These are phyloP conservation scores for Cetonia aurata DNA, from an alignment of 2,888 invertebrate species.

Conservation along the genomic window DNA sequence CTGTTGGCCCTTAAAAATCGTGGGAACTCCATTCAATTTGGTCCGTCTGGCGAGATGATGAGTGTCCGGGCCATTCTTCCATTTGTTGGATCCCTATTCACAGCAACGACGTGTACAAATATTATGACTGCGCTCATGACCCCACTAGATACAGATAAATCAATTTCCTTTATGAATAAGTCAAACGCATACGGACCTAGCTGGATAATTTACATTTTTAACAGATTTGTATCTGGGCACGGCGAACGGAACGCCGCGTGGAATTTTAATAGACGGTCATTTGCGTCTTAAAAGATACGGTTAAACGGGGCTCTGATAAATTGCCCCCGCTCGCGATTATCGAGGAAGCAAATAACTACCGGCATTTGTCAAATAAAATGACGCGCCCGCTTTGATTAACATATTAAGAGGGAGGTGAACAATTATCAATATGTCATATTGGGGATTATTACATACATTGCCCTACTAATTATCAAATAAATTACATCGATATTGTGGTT, in stretches of 20 bases:
- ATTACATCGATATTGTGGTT: too few species aligned
- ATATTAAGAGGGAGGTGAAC: slow-evolving; percentile 1
- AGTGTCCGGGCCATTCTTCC: slow-evolving; percentile 21
- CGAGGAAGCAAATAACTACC: slow-evolving; percentile 9
- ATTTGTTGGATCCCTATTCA: slow-evolving; percentile 29
- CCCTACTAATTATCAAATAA: too few species aligned
- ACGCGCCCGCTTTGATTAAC: slow-evolving; percentile 3
- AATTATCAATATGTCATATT: slow-evolving; percentile 13
- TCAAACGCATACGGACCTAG: slow-evolving; percentile 29
- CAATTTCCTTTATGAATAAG: slow-evolving; percentile 37
- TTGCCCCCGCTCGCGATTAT: slow-evolving; percentile 3
- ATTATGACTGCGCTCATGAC: slow-evolving; percentile 30
- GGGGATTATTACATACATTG: too few species aligned
- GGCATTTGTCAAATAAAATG: slow-evolving; percentile 4
- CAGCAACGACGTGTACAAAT: slow-evolving; percentile 26
- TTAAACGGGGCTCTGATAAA: slow-evolving; percentile 27
- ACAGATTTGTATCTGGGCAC: slow-evolving; percentile 36
- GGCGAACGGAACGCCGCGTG: slow-evolving; percentile 25
- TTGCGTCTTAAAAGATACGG: slow-evolving; percentile 37
- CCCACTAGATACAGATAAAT: slow-evolving; percentile 37
- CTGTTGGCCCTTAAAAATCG: slow-evolving; percentile 31
- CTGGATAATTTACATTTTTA: slow-evolving; percentile 38
- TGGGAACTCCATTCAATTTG: slow-evolving; percentile 26
- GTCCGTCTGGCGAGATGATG: slow-evolving; percentile 2
- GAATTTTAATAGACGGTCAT: slow-evolving; percentile 37